Base-by-base conservation (phyloP, 2,113 vertebrate genomes). In the Alces alces region DNA sequence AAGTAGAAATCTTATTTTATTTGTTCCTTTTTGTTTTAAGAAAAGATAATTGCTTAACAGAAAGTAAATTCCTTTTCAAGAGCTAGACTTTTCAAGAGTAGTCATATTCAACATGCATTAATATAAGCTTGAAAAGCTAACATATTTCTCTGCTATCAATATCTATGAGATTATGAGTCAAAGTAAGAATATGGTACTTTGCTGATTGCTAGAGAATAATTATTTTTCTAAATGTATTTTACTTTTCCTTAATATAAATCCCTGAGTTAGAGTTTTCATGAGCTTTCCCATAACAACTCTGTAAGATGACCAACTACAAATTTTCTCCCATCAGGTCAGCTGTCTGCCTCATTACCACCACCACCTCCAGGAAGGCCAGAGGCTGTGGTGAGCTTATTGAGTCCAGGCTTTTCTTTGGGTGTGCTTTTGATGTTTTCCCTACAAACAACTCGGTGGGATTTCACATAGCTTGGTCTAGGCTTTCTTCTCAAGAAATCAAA, bases 391-490 rank as follows among this genome's bases (percentile, higher is more conserved):
- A 99, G 96, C 52, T 98, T 85, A 98, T 98, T 0, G 98, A 98
- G 86, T 97, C 95, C 96, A 98, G 58, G 2, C 45, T 99, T 95
- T 98, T 99, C 98, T 98, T 99, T 33, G 99, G 98, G 96, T 99
- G 99, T 97, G 98, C 97, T 96, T 99, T 99, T 93, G 98, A 98
- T 52, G 55, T 98, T 92, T 97, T 95, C 79, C 90, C 94, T 98
- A 96, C 96, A 91, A 99, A 98, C 98, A 97, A 80, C 95, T 99
- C 99, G 0, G 64, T 99, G 78, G 99, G 99, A 88, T 99, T 99
- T 92, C 58, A 98, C 91, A 98, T 99, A 94, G 97, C 98, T 57
- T 99, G 99, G 99, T 99, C 99, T 60, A 99, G 99, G 86, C 98
- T 99, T 96, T 99, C 99, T 43, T 96, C 99, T 64, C 98, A 99